Evolutionary conservation across 2,797 vertebrate genomes (phyloP), one percentile per base, ranked within the genome.

Genomic region (Acomys russatus): DNA sequence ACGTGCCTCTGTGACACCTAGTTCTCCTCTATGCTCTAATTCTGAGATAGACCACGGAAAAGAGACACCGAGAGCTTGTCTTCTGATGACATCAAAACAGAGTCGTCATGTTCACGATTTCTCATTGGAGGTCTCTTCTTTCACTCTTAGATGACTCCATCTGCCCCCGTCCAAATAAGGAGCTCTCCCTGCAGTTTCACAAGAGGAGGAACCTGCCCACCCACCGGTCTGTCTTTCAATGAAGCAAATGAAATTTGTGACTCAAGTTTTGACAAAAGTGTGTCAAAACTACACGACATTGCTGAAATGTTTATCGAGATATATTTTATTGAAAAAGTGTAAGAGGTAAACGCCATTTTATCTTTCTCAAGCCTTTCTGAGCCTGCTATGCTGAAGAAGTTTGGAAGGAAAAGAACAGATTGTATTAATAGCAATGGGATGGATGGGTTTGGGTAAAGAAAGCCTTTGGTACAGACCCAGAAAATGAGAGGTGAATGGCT

Each of bases 261-360:
- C 3, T 9, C 79, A 44, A 63, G 76, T 70, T 76, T 63, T 76
- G 85, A 96, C 56, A 61, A 68, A 35, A 90, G 83, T 92, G 64
- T 5, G 28, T 25, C 22, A 61, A 64, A 93, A 61, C 22, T 33
- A 54, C 49, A 44, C 2, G 56, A 74, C 30, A 93, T 28, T 38
- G 49, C 44, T 23, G 44, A 77, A 59, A 66, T 63, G 38, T 74
- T 73, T 85, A 90, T 38, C 11, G 83, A 89, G 66, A 25, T 70
- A 44, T 3, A 71, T 70, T 91, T 87, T 92, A 56, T 49, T 70
- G 74, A 15, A 73, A 86, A 83, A 71, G 51, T 59, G 59, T n/a
- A 49, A 78, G 35, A 91, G 1, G 6, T 30, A 18, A 84, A 59
- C 18, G 77, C 5, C 82, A 61, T 82, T 94, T 66, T 44, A 70